Evolutionary conservation across 2,113 vertebrate genomes (phyloP), one percentile per base, ranked within the genome.

Genomic region (Sinocyclocheilus maitianheensis): DNA sequence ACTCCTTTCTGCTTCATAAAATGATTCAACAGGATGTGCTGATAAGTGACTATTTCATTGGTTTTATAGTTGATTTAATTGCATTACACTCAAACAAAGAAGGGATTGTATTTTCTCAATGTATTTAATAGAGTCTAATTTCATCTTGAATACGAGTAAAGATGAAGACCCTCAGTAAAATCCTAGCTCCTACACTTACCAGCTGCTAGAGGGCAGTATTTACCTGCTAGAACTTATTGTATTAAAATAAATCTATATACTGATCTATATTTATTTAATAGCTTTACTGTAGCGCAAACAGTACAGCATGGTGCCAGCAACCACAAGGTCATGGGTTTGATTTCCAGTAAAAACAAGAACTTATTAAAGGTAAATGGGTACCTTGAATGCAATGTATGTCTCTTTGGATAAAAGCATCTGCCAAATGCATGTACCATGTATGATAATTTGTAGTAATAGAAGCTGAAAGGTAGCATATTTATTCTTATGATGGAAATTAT

Each of bases 141-240:
- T n/a, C 7, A n/a, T n/a, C 20, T n/a, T n/a, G 7, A 60, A 60
- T 11, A 24, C n/a, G n/a, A 63, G 60, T n/a, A 63, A n/a, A 62
- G 22, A 63, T 63, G 20, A 62, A n/a, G 63, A 26, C 11, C 1
- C 24, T 3, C 3, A n/a, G 8, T 16, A 77, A 76, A 76, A 53
- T 7, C 46, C 7, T 9, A 8, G 62, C 16, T 51, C 13, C 4
- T 65, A 51, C 40, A 34, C 60, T 62, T 53, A 43, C 77, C 20
- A 24, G 80, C 51, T 43, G 77, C 53, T 63, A 88, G 89, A 81
- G 86, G 91, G 84, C 90, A 89, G 86, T 79, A 69, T 91, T 63
- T 24, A 63, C 48, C 81, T 62, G 82, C 78, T 63, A 34, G 58
- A 60, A 9, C 20, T 62, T 60, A 60, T 60, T 55, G n/a, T 5